Evolutionary conservation across 2,113 vertebrate genomes (phyloP), one percentile per base, ranked within the genome.

Genomic region (Pelobates fuscus): DNA sequence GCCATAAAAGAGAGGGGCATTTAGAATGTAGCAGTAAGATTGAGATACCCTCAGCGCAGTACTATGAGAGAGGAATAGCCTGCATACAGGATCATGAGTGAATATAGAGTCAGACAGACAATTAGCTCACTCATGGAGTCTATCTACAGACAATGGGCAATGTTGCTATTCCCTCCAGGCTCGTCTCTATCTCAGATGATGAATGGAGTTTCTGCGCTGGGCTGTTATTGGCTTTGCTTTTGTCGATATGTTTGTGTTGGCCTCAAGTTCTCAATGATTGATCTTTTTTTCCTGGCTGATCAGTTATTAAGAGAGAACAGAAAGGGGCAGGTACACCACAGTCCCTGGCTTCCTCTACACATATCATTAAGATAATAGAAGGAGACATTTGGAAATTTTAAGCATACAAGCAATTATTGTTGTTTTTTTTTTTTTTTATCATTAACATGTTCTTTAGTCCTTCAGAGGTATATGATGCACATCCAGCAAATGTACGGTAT

Each of bases 191-290:
- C 46, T 77, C 41, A 32, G 26, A 86, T 93, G 89, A 91, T 92
- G 88, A 92, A 93, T 92, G 86, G 84, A 83, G 77, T 81, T 80
- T 70, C 86, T 87, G 82, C 88, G 88, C 88, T 84, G 82, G 87
- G 85, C 88, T 88, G 89, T 90, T 92, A 91, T 92, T 91, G 92
- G 89, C 90, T 88, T 91, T 90, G 88, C 86, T 88, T 83, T 89
- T 88, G 90, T 92, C 92, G 91, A 91, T 92, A 92, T 91, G 89
- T 92, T 92, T 92, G 91, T 90, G 90, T 91, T 92, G 89, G 88
- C 88, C 88, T 91, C 88, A 85, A 89, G 89, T 89, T 88, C 72
- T 91, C 79, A 80, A 84, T 91, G 89, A 93, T 92, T 92, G 90
- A 92, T 91, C 89, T 90, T 85, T 89, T 30, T 52, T 85, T 87